A percentile compares a stretch with the other conserved stretches of the same genome.
Conservation (phyloP, 2,113 vertebrate species). For the Mixornis gularis region DNA sequence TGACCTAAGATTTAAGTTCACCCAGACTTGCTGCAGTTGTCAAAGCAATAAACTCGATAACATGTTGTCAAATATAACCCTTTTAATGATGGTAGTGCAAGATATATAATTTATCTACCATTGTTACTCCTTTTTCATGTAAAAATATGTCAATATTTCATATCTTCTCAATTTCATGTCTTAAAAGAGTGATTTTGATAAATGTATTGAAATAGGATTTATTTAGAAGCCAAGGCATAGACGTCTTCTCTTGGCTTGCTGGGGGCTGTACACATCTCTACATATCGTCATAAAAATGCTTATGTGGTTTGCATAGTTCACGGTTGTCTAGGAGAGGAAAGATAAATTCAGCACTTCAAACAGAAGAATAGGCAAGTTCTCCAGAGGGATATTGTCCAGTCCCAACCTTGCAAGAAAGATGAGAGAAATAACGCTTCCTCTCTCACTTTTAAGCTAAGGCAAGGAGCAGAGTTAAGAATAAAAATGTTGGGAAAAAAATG, state of each 20-base stretch:
- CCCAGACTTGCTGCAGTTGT: not conserved
- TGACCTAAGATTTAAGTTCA: not conserved
- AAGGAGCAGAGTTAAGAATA: not conserved
- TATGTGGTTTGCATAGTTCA: not conserved
- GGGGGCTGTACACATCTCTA: not conserved
- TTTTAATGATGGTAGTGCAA: not conserved
- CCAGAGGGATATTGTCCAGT: not conserved
- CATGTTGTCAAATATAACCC: not conserved
- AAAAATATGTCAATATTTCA: not conserved
- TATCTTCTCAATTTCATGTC: not conserved
- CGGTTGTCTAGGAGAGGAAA: not conserved
- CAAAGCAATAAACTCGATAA: not conserved
- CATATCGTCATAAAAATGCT: not conserved
- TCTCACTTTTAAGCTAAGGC: not conserved
- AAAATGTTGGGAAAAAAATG: fast-evolving
- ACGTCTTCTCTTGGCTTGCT: not conserved
- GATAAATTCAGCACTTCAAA: not conserved
- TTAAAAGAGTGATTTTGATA: not conserved
- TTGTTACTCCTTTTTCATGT: not conserved
- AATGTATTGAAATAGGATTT: not conserved
- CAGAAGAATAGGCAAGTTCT: not conserved
- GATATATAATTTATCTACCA: not conserved
- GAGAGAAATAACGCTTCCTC: not conserved
- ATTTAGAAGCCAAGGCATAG: not conserved
- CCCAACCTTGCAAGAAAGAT: not conserved